Conservation (phyloP, 30 jellyfish, hydroid and myxozoan species). For the Catostylus mosaicus region DNA sequence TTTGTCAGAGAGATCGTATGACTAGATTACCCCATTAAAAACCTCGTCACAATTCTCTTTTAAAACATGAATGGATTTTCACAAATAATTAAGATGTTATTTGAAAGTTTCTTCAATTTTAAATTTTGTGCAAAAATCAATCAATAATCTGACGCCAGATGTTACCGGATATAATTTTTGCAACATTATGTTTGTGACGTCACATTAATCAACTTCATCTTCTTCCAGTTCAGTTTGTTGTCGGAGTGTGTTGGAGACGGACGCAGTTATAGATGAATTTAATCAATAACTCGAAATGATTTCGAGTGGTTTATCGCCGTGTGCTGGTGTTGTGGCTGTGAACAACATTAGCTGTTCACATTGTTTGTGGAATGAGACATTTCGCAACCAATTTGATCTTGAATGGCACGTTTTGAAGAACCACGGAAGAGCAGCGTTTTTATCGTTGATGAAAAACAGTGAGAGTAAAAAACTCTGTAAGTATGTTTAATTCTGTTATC, state of each 20-base stretch:
- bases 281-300: background rate
- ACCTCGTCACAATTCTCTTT: too few relatives aligned
- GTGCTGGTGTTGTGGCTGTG: background rate
- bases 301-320: background rate
- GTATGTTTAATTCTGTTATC: too few relatives aligned
- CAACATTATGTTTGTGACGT: constrained; percentile 36
- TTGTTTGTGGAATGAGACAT: constrained; percentile 34
- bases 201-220: background rate
- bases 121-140: too few relatives aligned
- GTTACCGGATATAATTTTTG: too few relatives aligned
- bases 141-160: too few relatives aligned
- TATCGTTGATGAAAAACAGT: constrained; percentile 19
- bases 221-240: background rate
- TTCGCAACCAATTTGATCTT: constrained; percentile 13
- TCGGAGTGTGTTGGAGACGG: background rate
- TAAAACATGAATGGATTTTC: too few relatives aligned
- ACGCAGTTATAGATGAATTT: background rate
- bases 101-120: too few relatives aligned
- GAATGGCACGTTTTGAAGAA: constrained; percentile 34
- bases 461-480: background rate
- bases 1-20: too few relatives aligned
- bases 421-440: constrained; percentile 11
- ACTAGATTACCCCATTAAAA: too few relatives aligned
- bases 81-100: too few relatives aligned
- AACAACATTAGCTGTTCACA: background rate